Evolutionary conservation across 2,797 vertebrate species (phyloP), one percentile per base, ranked within the genome.

Genomic region (Anas bahamensis): DNA sequence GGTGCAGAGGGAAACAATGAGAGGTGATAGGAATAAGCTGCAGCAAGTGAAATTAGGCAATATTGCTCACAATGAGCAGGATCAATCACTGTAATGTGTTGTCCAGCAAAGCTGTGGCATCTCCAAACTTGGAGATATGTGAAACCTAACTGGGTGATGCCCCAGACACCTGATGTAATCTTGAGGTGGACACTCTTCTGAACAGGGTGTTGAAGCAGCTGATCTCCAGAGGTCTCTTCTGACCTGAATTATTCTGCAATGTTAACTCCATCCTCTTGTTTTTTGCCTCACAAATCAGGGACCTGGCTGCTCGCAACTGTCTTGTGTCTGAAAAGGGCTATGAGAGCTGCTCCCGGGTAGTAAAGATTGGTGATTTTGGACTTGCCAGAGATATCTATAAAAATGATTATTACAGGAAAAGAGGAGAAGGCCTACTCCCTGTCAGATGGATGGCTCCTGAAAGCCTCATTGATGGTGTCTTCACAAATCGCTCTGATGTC

Each of bases 401-500:
- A 97, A 98, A 97, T 28, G 97, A 98, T 91, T 98, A 98, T 77
- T 98, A 98, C 31, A 98, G 98, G 65, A 98, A 98, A 93, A 98
- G 93, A 79, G 98, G 98, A 50, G 98, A 98, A 95, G 98, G 98
- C 7, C 77, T 98, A 23, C 97, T 98, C 6, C 98, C 98, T 52
- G 97, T 98, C 42, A 97, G 98, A 87, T 98, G 98, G 98, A 98
- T 98, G 98, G 97, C 98, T 93, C 98, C 98, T 26, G 98, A 98
- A 95, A 98, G 98, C 87, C 94, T 98, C 57, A 89, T 97, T 86
- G 98, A 98, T 59, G 98, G 98, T 53, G 90, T 98, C 89, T 98
- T 98, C 95, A 98, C 97, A 56, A 98, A 94, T 60, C 91, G 64
- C 29, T 98, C 98, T 71, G 98, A 98, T 80, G 97, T 98, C 29